These are phyloP conservation scores for Gambusia yucatana DNA, from an alignment of 2,797 vertebrate genomes.

Conservation along the genomic window DNA sequence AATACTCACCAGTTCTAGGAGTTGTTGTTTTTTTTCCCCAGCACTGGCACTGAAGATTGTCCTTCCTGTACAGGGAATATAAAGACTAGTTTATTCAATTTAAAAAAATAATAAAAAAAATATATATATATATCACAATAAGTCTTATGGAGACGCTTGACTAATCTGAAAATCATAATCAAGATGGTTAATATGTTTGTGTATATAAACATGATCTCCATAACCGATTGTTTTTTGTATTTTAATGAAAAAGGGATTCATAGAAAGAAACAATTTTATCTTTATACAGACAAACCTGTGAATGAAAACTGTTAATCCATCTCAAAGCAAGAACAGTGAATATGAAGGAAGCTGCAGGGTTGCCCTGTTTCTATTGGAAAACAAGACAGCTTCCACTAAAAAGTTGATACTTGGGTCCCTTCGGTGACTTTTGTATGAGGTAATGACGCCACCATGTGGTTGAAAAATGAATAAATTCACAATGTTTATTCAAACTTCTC, in stretches of 20 bases:
- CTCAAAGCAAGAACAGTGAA: background rate
- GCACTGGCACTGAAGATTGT: conserved; percentile 24
- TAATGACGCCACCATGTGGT: conserved; percentile 66
- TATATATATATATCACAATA: no score
- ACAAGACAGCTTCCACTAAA: conserved; percentile 15
- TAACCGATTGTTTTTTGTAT: background rate
- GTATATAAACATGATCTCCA: background rate
- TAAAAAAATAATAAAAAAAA: no score
- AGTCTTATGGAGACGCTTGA: background rate
- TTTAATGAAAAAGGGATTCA: background rate
- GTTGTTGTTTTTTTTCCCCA: conserved; percentile 8
- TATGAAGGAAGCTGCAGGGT: conserved; percentile 6
- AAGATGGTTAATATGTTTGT: background rate
- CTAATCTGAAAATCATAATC: background rate
- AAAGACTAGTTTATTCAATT: conserved; percentile 22
- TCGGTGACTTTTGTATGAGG: conserved; percentile 8
- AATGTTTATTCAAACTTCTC: background rate
- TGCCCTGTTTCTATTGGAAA: conserved; percentile 8
- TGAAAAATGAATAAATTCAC: background rate
- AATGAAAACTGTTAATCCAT: background rate
- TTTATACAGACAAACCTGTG: conserved; percentile 1
- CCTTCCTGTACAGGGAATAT: conserved; percentile 14
- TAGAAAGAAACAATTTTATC: background rate
- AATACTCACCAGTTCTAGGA: conserved; percentile 28
- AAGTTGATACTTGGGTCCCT: background rate